Evolutionary conservation across 2,797 vertebrate genomes (phyloP).

Genomic region (Tragopan temminckii): DNA sequence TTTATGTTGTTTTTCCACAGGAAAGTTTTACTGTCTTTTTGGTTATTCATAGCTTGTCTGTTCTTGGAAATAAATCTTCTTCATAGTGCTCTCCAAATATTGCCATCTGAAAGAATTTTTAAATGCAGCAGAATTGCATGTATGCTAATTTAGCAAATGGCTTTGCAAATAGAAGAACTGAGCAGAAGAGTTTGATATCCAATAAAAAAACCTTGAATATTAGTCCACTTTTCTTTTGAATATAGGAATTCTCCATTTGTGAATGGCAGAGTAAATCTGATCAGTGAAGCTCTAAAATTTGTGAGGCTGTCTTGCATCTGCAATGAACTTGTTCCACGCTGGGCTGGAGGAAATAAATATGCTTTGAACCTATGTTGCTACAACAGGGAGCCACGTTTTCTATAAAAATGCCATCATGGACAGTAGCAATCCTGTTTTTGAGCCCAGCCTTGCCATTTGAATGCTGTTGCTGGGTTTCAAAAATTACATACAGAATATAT

Average conservation of each 20-base stretch:
- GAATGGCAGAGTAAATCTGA: not conserved
- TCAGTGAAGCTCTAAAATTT: not conserved
- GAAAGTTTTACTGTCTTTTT: slow-evolving; percentile 14
- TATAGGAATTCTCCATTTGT: not conserved
- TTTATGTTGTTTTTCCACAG: not conserved
- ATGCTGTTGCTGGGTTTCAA: not conserved
- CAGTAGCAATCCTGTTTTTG: not conserved
- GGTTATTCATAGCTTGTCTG: slow-evolving; percentile 13
- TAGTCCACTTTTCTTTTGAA: not conserved
- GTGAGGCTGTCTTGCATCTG: not conserved
- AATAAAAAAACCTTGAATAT: not conserved
- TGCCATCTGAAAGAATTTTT: not conserved
- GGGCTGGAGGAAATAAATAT: not conserved
- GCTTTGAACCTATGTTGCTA: not conserved
- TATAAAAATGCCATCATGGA: not conserved
- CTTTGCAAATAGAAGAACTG: not conserved
- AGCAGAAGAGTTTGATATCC: not conserved
- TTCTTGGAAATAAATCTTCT: not conserved
- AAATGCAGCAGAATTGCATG: not conserved
- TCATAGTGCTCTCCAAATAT: not conserved
- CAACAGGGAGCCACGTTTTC: not conserved
- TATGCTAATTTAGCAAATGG: not conserved
- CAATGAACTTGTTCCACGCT: not conserved
- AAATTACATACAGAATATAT: not conserved
- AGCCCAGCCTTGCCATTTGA: not conserved